Evolutionary conservation across 2,888 invertebrate species (phyloP).

Genomic region (Pyrrhia umbra): DNA sequence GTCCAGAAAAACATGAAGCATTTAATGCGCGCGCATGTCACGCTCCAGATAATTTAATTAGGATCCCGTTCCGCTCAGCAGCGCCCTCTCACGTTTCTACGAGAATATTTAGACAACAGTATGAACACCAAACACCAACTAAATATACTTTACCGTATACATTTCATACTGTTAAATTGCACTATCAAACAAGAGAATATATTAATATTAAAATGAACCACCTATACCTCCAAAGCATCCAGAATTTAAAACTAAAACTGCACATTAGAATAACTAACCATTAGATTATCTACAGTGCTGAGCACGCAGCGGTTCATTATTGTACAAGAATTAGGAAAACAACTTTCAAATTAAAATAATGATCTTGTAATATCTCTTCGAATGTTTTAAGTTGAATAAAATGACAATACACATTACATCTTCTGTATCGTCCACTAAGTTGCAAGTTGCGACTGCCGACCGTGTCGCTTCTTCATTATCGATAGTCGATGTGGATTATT

Average conservation of each 20-base stretch:
- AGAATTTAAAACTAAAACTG: background rate
- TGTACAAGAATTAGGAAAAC: constrained; percentile 1
- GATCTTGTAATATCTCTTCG: no score
- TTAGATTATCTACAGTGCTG: background rate
- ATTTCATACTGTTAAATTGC: background rate
- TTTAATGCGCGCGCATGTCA: constrained; percentile 78
- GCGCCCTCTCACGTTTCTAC: constrained; percentile 82
- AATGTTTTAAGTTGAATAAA: no score
- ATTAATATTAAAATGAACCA: no score
- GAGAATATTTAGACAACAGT: constrained; percentile 72
- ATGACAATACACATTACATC: no score
- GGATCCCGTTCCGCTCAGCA: constrained; percentile 85
- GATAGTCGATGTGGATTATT: constrained; percentile 46
- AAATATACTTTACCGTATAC: background rate
- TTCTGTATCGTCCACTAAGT: background rate
- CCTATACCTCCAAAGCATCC: no score
- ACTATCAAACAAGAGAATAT: background rate
- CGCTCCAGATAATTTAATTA: constrained; percentile 89
- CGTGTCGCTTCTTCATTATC: constrained; percentile 23
- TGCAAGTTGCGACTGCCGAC: background rate
- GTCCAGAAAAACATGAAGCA: constrained; percentile 74
- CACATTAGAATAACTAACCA: background rate
- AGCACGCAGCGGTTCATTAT: background rate
- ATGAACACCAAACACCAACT: constrained; percentile 30
- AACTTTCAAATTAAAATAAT: background rate